Conservation (phyloP, 2,888 invertebrate species). For the Heliconius ismenius region DNA sequence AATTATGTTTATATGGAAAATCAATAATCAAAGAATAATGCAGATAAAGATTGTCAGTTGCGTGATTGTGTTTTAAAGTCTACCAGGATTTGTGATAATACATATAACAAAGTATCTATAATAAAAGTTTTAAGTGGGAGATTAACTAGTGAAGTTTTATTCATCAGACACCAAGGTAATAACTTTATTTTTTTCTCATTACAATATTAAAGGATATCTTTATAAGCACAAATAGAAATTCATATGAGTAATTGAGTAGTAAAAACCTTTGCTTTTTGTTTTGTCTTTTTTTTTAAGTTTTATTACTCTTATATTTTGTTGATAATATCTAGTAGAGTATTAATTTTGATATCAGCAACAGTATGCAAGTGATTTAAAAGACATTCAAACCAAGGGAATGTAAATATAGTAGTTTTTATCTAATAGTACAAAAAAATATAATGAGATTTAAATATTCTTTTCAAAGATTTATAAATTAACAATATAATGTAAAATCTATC, state of each 20-base stretch:
- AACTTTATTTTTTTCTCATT: conserved; percentile 48
- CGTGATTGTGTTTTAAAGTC: conserved; percentile 86
- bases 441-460: too few species aligned
- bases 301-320: not conserved
- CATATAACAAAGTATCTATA: conserved; percentile 85
- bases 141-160: conserved; percentile 81
- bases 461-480: too few species aligned
- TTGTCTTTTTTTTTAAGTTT: not conserved
- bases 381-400: not conserved
- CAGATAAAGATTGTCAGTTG: conserved; percentile 81
- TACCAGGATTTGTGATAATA: conserved; percentile 89
- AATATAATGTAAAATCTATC: too few species aligned
- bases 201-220: not conserved
- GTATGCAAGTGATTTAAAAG: not conserved
- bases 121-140: conserved; percentile 83
- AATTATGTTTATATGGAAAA: conserved; percentile 81
- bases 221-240: conserved; percentile 1
- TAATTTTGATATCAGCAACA: not conserved
- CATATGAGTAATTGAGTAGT: not conserved
- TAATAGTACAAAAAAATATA: not conserved
- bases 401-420: not conserved
- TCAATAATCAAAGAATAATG: conserved; percentile 77
- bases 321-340: not conserved
- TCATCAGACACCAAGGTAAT: conserved; percentile 71
- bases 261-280: not conserved